Conservation (phyloP, 2,888 invertebrate species). For the Drosophila nigritarsus region DNA sequence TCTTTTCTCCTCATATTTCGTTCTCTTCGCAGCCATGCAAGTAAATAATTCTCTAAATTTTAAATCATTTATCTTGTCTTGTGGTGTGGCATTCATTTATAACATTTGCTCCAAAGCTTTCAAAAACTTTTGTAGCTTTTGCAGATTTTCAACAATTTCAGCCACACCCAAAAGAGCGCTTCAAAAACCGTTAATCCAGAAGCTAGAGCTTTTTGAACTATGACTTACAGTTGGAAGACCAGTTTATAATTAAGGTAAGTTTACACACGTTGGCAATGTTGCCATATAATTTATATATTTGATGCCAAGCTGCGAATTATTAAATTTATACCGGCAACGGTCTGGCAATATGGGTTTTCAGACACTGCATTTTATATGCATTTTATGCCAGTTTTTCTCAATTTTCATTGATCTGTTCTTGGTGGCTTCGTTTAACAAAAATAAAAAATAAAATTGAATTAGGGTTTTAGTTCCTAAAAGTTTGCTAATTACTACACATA, state of each 20-base stretch:
- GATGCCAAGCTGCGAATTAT: not conserved
- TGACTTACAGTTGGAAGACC: constrained; percentile 4
- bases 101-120: constrained; percentile 2
- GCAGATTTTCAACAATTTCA: constrained; percentile 23
- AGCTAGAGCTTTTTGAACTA: constrained; percentile 11
- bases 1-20: not conserved
- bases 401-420: not conserved
- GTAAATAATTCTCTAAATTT: not conserved
- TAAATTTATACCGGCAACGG: not conserved
- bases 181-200: not conserved
- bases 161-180: constrained; percentile 27
- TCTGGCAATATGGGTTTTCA: not conserved
- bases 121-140: constrained; percentile 1
- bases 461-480: too few relatives aligned
- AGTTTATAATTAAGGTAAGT: constrained; percentile 27
- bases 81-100: not conserved
- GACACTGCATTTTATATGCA: not conserved
- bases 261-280: not conserved
- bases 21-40: not conserved
- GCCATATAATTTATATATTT: not conserved
- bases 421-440: not conserved
- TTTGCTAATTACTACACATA: not conserved
- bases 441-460: not conserved
- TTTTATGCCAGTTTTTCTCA: not conserved
- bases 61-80: not conserved